Evolutionary conservation across 2,113 vertebrate genomes (phyloP).

Genomic region (Apus apus): DNA sequence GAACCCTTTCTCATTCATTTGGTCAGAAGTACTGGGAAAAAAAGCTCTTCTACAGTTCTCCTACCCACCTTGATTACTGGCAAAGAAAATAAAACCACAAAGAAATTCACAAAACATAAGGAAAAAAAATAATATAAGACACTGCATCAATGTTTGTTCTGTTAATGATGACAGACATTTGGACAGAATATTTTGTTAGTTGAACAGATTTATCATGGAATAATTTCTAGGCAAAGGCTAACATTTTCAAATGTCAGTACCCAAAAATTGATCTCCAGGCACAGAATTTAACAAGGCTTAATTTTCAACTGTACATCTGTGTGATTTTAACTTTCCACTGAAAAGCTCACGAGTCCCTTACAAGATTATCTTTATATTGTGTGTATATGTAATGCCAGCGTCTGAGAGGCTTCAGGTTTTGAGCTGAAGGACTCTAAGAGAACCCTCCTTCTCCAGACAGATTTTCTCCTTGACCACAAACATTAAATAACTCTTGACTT

Average conservation of each 20-base stretch:
- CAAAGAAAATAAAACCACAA: neutral
- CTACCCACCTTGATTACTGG: neutral
- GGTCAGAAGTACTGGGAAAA: neutral
- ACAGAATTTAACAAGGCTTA: neutral
- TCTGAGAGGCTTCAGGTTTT: neutral
- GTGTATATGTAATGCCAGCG: neutral
- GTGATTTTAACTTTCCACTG: neutral
- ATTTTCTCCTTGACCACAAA: neutral
- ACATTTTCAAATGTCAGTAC: slow-evolving; percentile 60
- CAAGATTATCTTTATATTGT: neutral
- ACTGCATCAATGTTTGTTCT: neutral
- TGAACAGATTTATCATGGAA: slow-evolving; percentile 62
- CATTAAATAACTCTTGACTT: neutral
- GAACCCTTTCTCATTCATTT: neutral
- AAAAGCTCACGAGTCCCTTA: neutral
- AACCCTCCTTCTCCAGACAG: neutral
- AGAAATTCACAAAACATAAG: neutral
- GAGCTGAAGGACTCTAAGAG: neutral
- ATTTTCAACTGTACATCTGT: slow-evolving; percentile 41
- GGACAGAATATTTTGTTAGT: slow-evolving; percentile 27
- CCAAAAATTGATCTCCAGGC: slow-evolving; percentile 15
- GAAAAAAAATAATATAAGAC: neutral
- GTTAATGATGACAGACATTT: slow-evolving; percentile 49
- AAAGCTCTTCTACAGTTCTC: neutral
- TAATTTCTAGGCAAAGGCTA: slow-evolving; percentile 49